Evolutionary conservation across 2,113 vertebrate genomes (phyloP), one percentile per base, ranked within the genome.

Genomic region (Ivindomyrus marchei): DNA sequence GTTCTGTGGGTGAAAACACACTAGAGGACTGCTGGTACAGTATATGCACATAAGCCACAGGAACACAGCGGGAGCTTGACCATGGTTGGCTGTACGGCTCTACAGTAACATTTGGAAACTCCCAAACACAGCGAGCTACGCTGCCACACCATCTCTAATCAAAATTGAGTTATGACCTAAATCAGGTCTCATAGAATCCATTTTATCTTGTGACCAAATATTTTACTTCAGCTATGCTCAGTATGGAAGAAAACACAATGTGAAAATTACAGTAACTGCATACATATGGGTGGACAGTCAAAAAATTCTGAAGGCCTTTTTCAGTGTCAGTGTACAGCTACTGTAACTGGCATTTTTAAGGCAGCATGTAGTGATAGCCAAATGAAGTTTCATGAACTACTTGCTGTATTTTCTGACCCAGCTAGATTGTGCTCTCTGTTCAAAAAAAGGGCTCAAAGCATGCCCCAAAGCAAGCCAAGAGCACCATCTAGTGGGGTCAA

Each of bases 1-100:
- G 92, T 85, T 96, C 96, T 96, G 94, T 90, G 1, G 87, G 89
- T 13, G 80, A 1, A 90, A 90, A 88, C 10, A 46, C 9, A 86
- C 45, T 85, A 39, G 45, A 77, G 15, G 31, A 39, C 70, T 39
- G 36, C 74, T 80, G 15, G 36, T 42, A 80, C 74, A 80, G 36
- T 19, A 80, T 19, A 42, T 80, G 74, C 36, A 36, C 36, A 77
- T 42, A 11, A 42, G 74, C 31, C 36, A 80, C 31, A 42, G 13
- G 11, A 15, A 39, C 36, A 19, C 10, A 13, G 36, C 1, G 3
- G 4, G 3, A 21, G 15, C 36, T 42, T 36, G 7, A 15, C 56
- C 4, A 21, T 80, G 88, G n/a, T 50, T n/a, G 19, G 42, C 21
- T 10, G 19, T n/a, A 85, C 7, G n/a, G n/a, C n/a, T 88, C 39